These are phyloP conservation scores for Dryobates pubescens DNA, from an alignment of 2,797 vertebrate genomes.

Conservation along the genomic window DNA sequence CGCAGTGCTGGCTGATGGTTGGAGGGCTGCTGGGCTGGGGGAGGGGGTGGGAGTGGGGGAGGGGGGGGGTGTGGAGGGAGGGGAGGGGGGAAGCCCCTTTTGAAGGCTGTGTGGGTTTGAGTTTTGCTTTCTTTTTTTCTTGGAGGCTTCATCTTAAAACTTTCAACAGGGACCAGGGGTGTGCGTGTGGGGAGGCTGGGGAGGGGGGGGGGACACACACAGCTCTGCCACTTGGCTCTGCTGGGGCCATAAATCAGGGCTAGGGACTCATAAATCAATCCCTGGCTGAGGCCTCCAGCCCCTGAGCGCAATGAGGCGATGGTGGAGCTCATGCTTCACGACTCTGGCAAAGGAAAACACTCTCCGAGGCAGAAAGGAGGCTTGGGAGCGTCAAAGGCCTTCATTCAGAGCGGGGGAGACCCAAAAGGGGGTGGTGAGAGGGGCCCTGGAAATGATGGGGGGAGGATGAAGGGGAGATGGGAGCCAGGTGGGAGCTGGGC, in stretches of 20 bases:
- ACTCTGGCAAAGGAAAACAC: conserved; percentile 19
- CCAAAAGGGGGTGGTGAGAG: not conserved
- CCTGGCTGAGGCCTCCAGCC: not conserved
- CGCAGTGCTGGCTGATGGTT: conserved; percentile 8
- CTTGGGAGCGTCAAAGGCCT: not conserved
- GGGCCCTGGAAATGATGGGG: not conserved
- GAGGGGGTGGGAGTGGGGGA: not conserved
- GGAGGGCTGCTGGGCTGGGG: not conserved
- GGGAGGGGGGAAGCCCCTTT: not conserved
- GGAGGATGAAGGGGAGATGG: too few species aligned
- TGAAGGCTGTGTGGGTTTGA: not conserved
- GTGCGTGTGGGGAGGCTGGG: not conserved
- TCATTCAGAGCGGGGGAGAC: conserved; percentile 3
- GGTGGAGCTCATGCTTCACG: conserved; percentile 10
- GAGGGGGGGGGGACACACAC: too few species aligned
- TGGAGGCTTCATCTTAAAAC: conserved; percentile 9
- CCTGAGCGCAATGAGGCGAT: not conserved
- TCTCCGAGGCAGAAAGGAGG: conserved; percentile 5
- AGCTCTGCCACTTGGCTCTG: not conserved
- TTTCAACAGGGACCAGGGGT: conserved; percentile 28
- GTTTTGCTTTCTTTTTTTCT: not conserved
- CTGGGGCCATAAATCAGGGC: conserved; percentile 49
- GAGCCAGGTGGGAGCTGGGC: too few species aligned
- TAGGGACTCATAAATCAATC: conserved; percentile 52
- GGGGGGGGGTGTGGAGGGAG: not conserved